A percentile compares a stretch with the other conserved stretches of the same genome.
These are phyloP conservation scores for Indicator indicator DNA, from an alignment of 2,113 vertebrate species.

Conservation along the genomic window DNA sequence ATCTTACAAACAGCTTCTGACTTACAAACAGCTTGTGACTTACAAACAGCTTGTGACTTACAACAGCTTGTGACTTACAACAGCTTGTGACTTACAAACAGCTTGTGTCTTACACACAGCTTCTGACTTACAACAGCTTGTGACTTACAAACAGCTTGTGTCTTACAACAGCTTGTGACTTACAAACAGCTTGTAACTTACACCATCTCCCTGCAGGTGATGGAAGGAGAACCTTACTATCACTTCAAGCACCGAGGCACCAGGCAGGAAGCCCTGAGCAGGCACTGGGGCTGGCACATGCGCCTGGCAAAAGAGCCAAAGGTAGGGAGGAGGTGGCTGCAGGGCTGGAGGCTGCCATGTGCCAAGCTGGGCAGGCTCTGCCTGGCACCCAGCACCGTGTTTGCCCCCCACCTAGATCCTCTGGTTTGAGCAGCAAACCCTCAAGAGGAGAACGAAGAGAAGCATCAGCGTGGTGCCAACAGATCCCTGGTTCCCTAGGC, in stretches of 20 bases:
- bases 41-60: too few relatives aligned
- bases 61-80: too few relatives aligned
- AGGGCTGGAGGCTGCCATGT: rapidly evolving
- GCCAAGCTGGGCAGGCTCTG: rapidly evolving
- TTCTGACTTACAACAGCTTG: too few relatives aligned
- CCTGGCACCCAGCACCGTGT: rapidly evolving
- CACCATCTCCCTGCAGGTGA: conserved; percentile 33
- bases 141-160: too few relatives aligned
- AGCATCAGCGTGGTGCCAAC: conserved; percentile 37
- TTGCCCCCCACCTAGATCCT: conserved; percentile 60
- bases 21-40: too few relatives aligned
- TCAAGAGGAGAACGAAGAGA: conserved; percentile 53
- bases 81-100: too few relatives aligned
- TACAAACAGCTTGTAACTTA: background rate
- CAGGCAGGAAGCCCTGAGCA: conserved; percentile 60
- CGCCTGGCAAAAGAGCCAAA: conserved; percentile 73
- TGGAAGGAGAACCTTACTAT: conserved; percentile 65
- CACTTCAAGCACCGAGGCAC: conserved; percentile 74
- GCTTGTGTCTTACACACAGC: too few relatives aligned
- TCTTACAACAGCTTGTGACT: rapidly evolving
- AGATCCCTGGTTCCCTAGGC: conserved; percentile 78
- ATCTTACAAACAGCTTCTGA: too few relatives aligned
- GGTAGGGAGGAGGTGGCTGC: conserved; percentile 32
- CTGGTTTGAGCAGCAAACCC: conserved; percentile 81
- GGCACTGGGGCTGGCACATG: conserved; percentile 72